Conservation (phyloP, 2,113 vertebrate genomes). For the Megaleporinus macrocephalus region DNA sequence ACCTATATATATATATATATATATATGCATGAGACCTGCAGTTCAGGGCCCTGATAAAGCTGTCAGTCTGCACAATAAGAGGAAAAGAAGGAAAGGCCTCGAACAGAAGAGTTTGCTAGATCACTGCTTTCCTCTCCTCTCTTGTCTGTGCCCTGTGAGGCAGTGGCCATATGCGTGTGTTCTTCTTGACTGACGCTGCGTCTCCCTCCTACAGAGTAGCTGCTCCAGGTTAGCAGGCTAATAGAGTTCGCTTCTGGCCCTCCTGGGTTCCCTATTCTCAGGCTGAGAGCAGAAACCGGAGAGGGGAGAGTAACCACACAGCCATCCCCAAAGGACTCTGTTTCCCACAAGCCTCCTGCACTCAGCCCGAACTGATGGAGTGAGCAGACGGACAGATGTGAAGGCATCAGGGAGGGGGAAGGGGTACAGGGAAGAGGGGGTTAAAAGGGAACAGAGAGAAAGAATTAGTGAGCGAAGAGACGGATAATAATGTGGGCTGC, state of each 20-base stretch:
- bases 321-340: conserved; percentile 54
- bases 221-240: conserved; percentile 29
- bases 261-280: conserved; percentile 28
- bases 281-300: conserved; percentile 54
- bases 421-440: background rate
- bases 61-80: background rate
- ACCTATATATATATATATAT: background rate
- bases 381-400: conserved; percentile 49
- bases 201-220: background rate
- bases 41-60: conserved; percentile 20
- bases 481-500: conserved; percentile 2
- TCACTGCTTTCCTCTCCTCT: background rate
- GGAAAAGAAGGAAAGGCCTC: background rate
- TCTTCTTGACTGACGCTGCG: conserved; percentile 35
- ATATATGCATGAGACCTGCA: background rate
- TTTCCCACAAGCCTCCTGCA: conserved; percentile 59
- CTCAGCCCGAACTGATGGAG: conserved; percentile 52
- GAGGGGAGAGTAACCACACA: conserved; percentile 54
- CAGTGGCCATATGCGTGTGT: conserved; percentile 60
- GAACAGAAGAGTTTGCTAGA: background rate
- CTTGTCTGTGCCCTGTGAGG: conserved; percentile 58
- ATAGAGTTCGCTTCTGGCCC: conserved; percentile 45
- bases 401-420: background rate
- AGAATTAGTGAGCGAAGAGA: conserved; percentile 9
- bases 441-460: conserved; percentile 14